A percentile compares a stretch with the other conserved stretches of the same genome.
phyloP scores from a whole-genome alignment of 2,113 vertebrate genomes.

The Xiphophorus maculatus region DNA sequence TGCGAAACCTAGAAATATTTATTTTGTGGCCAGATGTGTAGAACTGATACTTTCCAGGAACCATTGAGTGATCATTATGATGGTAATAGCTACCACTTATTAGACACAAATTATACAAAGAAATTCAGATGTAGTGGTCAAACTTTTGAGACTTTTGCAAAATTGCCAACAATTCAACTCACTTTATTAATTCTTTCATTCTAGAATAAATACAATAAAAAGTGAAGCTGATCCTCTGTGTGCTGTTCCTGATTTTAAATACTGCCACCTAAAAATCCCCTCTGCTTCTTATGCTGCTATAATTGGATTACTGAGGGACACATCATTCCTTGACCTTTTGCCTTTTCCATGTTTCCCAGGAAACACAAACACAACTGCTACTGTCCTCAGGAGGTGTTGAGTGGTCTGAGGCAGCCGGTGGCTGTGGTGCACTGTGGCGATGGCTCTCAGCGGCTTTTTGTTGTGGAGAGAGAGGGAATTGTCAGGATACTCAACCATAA shows the following conservation, averaged over 20 bases:
- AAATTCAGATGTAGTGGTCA: too few relatives aligned
- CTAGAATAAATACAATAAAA: neutral
- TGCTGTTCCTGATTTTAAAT: slow-evolving; percentile 12
- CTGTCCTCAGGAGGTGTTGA: slow-evolving; percentile 93
- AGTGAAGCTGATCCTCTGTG: neutral
- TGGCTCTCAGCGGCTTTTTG: slow-evolving; percentile 94
- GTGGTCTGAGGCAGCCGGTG: slow-evolving; percentile 90
- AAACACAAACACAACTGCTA: slow-evolving; percentile 99
- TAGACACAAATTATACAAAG: too few relatives aligned
- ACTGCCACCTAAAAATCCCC: neutral
- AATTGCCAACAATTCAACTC: too few relatives aligned
- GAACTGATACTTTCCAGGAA: too few relatives aligned
- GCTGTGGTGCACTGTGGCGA: slow-evolving; percentile 91
- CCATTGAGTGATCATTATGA: too few relatives aligned
- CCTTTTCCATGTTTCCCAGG: slow-evolving; percentile 81
- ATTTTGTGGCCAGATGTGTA: too few relatives aligned
- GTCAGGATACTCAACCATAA: slow-evolving; percentile 90
- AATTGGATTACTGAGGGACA: slow-evolving; percentile 45
- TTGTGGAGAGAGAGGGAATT: slow-evolving; percentile 97
- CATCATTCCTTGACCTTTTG: slow-evolving; percentile 59
- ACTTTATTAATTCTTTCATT: neutral
- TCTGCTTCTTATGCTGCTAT: neutral
- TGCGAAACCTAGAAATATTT: too few relatives aligned
- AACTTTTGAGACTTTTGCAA: too few relatives aligned
- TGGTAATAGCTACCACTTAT: too few relatives aligned